Percentiles rank a stretch among this genome's conserved stretches.
Evolutionary conservation across 2,797 vertebrate species (phyloP).

Genomic region (Onychomys arenicola): DNA sequence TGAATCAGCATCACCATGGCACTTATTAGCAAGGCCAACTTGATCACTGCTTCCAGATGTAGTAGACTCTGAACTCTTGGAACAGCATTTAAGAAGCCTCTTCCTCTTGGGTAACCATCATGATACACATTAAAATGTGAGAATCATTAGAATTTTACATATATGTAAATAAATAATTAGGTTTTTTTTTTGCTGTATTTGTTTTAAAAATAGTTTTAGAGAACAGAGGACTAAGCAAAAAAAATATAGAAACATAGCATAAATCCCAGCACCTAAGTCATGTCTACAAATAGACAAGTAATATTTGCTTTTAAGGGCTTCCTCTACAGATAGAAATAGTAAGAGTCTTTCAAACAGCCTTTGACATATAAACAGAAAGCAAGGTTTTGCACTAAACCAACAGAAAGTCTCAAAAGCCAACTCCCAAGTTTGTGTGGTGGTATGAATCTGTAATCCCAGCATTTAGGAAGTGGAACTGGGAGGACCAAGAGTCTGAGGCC

Average conservation of each 20-base stretch:
- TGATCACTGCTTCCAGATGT: background rate
- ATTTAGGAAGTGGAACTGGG: no score
- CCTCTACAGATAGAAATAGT: background rate
- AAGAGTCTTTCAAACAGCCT: background rate
- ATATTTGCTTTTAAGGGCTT: background rate
- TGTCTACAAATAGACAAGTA: background rate
- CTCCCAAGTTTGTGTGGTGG: background rate
- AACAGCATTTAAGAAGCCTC: background rate
- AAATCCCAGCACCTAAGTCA: background rate
- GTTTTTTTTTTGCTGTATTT: background rate
- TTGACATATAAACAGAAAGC: background rate
- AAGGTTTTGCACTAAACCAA: slow-evolving; percentile 9
- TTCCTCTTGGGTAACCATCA: background rate
- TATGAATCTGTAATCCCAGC: background rate
- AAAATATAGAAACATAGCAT: background rate
- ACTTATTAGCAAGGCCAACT: slow-evolving; percentile 2
- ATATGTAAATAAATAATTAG: background rate
- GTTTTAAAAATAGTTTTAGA: slow-evolving; percentile 22
- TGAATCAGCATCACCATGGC: background rate
- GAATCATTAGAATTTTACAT: background rate
- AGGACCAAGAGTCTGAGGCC: background rate
- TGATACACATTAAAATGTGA: background rate
- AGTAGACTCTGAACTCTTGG: background rate
- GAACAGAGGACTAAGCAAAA: background rate
- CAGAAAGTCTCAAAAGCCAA: background rate